Percentiles rank a stretch among this genome's conserved stretches.
Conservation (phyloP, 2,797 vertebrate genomes). For the Dallia pectoralis region DNA sequence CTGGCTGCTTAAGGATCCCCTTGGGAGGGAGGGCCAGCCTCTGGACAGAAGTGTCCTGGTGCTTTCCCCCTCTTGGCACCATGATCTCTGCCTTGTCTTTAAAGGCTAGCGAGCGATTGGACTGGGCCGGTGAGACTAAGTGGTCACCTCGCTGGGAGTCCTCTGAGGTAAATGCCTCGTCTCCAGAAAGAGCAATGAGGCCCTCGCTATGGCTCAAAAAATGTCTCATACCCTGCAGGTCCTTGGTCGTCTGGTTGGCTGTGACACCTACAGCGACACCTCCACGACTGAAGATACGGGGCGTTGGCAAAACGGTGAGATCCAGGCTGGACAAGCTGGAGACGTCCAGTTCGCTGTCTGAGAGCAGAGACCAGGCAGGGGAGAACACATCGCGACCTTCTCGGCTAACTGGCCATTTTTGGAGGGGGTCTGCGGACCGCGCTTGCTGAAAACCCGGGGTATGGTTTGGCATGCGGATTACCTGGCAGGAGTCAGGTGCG, state of each 20-base stretch:
- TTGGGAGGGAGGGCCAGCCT: conserved; percentile 37
- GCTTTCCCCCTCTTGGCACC: conserved; percentile 36
- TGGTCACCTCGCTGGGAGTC: conserved; percentile 42
- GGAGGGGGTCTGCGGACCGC: conserved; percentile 39
- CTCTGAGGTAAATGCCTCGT: conserved; percentile 42
- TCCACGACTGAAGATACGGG: conserved; percentile 40
- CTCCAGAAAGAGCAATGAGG: conserved; percentile 55
- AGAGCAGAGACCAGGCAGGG: conserved; percentile 67
- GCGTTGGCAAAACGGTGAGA: conserved; percentile 45
- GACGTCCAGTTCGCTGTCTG: conserved; percentile 78
- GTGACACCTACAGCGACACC: conserved; percentile 13
- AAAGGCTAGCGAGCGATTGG: conserved; percentile 70
- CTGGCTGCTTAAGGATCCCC: conserved; percentile 79
- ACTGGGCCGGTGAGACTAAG: conserved; percentile 56
- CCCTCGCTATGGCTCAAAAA: conserved; percentile 65
- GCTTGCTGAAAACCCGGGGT: conserved; percentile 53
- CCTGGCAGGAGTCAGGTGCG: conserved; percentile 75
- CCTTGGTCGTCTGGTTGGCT: not conserved
- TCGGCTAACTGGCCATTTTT: conserved; percentile 46
- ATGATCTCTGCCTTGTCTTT: conserved; percentile 73
- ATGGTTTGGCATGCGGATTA: conserved; percentile 63
- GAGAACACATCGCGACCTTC: conserved; percentile 53
- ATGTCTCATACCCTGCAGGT: conserved; percentile 39
- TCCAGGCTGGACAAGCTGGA: conserved; percentile 71
- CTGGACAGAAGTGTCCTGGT: conserved; percentile 6